Evolutionary conservation across 2,888 invertebrate species (phyloP), one percentile per base, ranked within the genome.

Genomic region (Therioaphis trifolii): DNA sequence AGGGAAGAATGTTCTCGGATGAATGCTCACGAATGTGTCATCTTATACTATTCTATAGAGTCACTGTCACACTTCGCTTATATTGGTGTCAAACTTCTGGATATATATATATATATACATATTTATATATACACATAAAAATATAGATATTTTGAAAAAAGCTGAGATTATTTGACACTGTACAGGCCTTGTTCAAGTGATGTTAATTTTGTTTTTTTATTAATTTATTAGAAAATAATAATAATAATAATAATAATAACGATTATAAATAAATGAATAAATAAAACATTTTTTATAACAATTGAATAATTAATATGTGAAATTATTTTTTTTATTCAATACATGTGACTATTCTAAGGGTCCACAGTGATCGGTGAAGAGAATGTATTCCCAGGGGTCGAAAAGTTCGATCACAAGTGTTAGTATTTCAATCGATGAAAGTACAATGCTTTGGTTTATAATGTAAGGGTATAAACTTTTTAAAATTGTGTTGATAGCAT

Each of bases 151-250:
- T 35, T 55, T 9, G 35, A 14, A 75, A 43, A 63, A 66, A 52
- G 46, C 76, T 29, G 76, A 29, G 14, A 29, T 77, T 77, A 63
- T 63, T 76, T 46, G 76, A 29, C 61, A 27, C n/a, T 46, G 76
- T 49, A 15, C 76, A 77, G 76, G 76, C 63, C 58, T 49, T 35
- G 24, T 78, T 78, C 52, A 78, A 68, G 78, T 68, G 78, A 78
- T 24, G 35, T 61, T 75, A 11, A 24, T 71, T 27, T 27, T 24
- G 18, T 49, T 43, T 14, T 29, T 74, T 63, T 29, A 77, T 7
- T n/a, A n/a, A n/a, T n/a, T 35, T 63, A 63, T 58, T 46, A 46
- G 7, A 52, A 63, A 52, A 49, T 21, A 43, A 43, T 68, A 14
- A 14, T 21, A 35, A 35, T 35, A 35, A n/a, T n/a, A 35, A 35